These are phyloP conservation scores for Hypanus sabinus DNA, from an alignment of 2,113 vertebrate genomes.

Conservation along the genomic window DNA sequence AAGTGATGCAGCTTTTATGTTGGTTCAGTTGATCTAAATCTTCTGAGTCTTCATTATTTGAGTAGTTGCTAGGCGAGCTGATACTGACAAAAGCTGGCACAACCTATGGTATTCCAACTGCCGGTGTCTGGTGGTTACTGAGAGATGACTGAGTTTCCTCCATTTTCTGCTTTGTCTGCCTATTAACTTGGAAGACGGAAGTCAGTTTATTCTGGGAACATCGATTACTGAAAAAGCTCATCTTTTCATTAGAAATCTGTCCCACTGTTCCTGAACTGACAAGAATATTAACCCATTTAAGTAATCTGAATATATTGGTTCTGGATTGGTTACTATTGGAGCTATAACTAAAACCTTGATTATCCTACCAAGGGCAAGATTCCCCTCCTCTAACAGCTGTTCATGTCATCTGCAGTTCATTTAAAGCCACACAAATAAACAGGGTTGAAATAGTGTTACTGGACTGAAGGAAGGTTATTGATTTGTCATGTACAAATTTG, in stretches of 20 bases:
- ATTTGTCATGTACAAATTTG: neutral
- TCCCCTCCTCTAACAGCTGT: neutral
- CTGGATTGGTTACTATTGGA: neutral
- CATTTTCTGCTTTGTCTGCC: neutral
- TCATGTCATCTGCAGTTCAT: neutral
- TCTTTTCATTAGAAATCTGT: neutral
- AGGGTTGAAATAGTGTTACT: neutral
- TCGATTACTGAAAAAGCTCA: neutral
- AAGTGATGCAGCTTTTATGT: neutral
- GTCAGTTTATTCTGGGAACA: neutral
- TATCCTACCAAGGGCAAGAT: too few relatives aligned
- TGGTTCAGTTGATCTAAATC: neutral
- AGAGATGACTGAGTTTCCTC: neutral
- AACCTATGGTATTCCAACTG: neutral
- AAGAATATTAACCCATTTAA: neutral
- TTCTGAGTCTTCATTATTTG: neutral
- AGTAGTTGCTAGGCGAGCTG: neutral
- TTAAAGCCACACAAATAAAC: neutral
- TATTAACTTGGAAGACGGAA: neutral
- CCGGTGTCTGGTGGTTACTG: constrained; percentile 3
- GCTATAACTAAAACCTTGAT: neutral
- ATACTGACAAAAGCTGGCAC: neutral
- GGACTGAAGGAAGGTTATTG: neutral
- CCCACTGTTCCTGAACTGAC: neutral
- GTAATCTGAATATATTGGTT: neutral